Conservation (phyloP, 2,888 invertebrate species). For the Agrotis segetum region DNA sequence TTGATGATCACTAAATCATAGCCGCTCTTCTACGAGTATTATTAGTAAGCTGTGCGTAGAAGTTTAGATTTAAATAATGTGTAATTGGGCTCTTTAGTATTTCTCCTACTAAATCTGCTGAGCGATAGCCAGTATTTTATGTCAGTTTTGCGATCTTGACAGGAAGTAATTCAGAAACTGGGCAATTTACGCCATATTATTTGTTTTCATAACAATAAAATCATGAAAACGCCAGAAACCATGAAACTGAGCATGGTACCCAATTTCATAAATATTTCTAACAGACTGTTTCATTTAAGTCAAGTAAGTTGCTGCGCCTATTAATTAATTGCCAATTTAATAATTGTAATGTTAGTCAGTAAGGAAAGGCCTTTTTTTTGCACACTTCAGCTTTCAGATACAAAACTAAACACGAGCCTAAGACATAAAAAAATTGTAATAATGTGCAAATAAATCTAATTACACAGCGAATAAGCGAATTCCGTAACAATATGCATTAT, state of each 20-base stretch:
- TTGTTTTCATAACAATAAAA: not conserved
- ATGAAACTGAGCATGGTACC: too few species aligned
- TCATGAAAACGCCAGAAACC: not conserved
- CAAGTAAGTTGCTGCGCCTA: too few species aligned
- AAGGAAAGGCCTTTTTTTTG: not conserved
- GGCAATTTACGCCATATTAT: too few species aligned
- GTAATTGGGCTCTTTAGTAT: too few species aligned
- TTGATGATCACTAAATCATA: not conserved
- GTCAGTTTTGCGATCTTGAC: too few species aligned
- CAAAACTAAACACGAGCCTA: not conserved
- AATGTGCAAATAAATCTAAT: not conserved
- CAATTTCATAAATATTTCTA: not conserved
- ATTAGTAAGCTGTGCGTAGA: not conserved
- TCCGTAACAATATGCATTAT: not conserved
- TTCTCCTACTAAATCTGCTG: not conserved
- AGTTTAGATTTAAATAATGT: not conserved
- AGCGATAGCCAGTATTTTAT: too few species aligned
- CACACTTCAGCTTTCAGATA: not conserved
- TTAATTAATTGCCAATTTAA: too few species aligned
- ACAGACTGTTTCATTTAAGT: too few species aligned
- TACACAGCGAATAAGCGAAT: conserved; percentile 1
- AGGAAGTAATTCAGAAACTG: too few species aligned
- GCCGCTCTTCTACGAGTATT: too few species aligned
- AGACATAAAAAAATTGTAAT: too few species aligned
- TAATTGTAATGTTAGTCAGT: too few species aligned